phyloP scores from a whole-genome alignment of 1,140 invertebrate species.

The Orchesella cincta region DNA sequence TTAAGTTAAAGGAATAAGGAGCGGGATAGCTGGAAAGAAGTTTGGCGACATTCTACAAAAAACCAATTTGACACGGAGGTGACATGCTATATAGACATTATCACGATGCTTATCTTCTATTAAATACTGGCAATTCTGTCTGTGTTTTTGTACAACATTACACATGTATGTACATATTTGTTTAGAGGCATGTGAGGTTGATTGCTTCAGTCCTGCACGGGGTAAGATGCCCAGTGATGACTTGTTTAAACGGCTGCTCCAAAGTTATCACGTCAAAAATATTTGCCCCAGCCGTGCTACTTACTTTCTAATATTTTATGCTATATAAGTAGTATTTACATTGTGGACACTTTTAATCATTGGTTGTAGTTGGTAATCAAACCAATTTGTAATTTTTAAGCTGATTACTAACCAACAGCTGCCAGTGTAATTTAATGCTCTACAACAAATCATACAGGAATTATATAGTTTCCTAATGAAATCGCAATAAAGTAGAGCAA shows the following conservation, averaged over 20 bases:
- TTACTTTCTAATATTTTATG: background rate
- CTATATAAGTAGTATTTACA: background rate
- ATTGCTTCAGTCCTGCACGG: background rate
- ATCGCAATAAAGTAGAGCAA: too few relatives aligned
- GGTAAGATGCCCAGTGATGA: background rate
- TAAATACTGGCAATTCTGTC: background rate
- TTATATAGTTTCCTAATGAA: too few relatives aligned
- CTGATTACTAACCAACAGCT: too few relatives aligned
- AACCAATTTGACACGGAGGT: background rate
- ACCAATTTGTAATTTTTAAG: too few relatives aligned
- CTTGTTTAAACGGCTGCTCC: too few relatives aligned
- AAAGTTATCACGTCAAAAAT: background rate
- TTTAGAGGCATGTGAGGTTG: constrained; percentile 24
- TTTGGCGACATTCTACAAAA: background rate
- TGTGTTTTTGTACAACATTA: too few relatives aligned
- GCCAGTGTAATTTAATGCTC: too few relatives aligned
- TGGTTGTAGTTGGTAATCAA: background rate
- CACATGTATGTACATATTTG: background rate
- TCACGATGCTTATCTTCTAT: background rate
- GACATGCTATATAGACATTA: background rate
- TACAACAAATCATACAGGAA: too few relatives aligned
- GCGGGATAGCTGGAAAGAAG: background rate
- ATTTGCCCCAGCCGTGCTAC: background rate
- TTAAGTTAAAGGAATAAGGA: background rate
- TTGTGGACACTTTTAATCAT: background rate